phyloP scores from a whole-genome alignment of 2,797 vertebrate genomes.

The Rhodeus uyekii region DNA sequence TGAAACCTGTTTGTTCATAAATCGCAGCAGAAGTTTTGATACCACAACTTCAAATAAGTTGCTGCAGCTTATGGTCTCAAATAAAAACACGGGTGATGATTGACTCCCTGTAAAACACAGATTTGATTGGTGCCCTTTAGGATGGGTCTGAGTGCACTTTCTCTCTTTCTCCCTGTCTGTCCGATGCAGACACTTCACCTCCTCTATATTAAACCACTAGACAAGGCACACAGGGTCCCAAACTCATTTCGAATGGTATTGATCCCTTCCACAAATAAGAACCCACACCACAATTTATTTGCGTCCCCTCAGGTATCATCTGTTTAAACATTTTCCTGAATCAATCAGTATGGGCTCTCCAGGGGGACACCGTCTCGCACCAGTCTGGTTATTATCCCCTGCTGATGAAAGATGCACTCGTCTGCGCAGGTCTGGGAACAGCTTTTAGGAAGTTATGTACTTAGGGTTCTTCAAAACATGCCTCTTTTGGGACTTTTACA shows the following conservation, averaged over 20 bases:
- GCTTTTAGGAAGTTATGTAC: conserved; percentile 40
- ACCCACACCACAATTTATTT: conserved; percentile 60
- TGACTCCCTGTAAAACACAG: conserved; percentile 49
- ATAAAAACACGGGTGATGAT: conserved; percentile 43
- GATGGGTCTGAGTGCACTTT: conserved; percentile 36
- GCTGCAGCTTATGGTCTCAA: conserved; percentile 6
- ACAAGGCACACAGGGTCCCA: conserved; percentile 45
- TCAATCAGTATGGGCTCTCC: conserved; percentile 55
- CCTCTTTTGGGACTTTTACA: conserved; percentile 29
- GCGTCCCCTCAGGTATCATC: conserved; percentile 61
- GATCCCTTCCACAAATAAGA: conserved; percentile 63
- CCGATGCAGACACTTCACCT: conserved; percentile 17
- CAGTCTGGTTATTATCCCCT: conserved; percentile 46
- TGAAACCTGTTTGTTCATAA: conserved; percentile 29
- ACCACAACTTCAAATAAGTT: conserved; percentile 20
- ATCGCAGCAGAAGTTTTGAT: conserved; percentile 33
- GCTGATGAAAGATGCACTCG: conserved; percentile 46
- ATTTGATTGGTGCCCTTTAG: conserved; percentile 55
- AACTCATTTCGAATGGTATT: conserved; percentile 62
- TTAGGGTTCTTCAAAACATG: conserved; percentile 30
- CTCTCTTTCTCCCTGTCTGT: conserved; percentile 4
- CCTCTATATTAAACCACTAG: conserved; percentile 55
- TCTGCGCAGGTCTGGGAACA: conserved; percentile 38
- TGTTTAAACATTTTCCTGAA: conserved; percentile 64
- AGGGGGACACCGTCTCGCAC: conserved; percentile 38